These are phyloP conservation scores for Parotocinclus haroldoi DNA, from an alignment of 2,797 vertebrate genomes.

Conservation along the genomic window DNA sequence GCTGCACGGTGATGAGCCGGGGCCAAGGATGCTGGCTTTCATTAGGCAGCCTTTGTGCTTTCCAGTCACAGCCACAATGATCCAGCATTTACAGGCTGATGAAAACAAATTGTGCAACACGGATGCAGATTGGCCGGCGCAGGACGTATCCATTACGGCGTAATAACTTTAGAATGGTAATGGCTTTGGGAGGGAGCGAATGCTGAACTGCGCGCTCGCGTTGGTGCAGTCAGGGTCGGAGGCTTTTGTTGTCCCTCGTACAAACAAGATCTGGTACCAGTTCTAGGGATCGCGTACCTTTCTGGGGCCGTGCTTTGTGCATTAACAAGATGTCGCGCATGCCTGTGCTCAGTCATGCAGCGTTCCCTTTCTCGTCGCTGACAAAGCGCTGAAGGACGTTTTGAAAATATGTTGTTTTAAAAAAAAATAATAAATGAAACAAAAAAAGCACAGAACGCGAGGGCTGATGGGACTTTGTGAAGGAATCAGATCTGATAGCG, in stretches of 20 bases:
- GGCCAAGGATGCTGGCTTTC: conserved; percentile 52
- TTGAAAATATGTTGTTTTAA: too few species aligned
- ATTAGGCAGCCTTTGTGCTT: conserved; percentile 53
- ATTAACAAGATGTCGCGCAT: too few species aligned
- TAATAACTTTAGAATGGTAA: conserved; percentile 48
- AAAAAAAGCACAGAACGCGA: neutral
- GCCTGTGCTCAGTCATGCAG: too few species aligned
- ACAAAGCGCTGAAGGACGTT: conserved; percentile 29
- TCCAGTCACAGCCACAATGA: conserved; percentile 49
- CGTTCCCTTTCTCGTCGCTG: too few species aligned
- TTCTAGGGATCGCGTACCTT: too few species aligned
- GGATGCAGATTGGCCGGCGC: conserved; percentile 46
- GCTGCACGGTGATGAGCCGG: conserved; percentile 41
- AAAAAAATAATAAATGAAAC: too few species aligned
- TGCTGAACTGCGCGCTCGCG: neutral
- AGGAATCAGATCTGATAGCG: conserved; percentile 68
- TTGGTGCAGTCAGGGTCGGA: too few species aligned
- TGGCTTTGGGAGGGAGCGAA: conserved; percentile 33
- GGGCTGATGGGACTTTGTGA: conserved; percentile 42
- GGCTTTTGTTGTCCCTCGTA: too few species aligned
- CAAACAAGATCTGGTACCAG: too few species aligned
- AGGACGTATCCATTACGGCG: conserved; percentile 40
- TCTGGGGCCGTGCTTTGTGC: too few species aligned
- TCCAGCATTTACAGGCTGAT: conserved; percentile 53
- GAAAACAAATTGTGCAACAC: conserved; percentile 57